Evolutionary conservation across 1,140 invertebrate genomes (phyloP), one percentile per base, ranked within the genome.

Genomic region (Vanessa tameamea): DNA sequence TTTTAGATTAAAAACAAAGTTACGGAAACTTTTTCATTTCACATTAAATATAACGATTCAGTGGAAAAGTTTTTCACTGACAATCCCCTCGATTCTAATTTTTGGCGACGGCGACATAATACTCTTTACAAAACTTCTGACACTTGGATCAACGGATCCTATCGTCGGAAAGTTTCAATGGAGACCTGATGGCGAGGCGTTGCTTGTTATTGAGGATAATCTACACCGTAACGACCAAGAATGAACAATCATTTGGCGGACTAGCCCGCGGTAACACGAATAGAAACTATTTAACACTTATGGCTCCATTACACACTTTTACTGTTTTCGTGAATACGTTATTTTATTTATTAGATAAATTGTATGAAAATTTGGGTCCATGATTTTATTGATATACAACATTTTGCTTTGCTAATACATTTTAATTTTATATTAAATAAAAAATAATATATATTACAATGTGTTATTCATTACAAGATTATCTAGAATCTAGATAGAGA

Each of bases 41-140:
- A 26, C 67, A 59, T 69, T 69, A 69, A 69, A 69, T 59, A 57
- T 69, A 59, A 69, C 67, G 67, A 53, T 59, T 57, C 53, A 61
- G 67, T 47, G 57, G 47, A 14, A 69, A 69, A 57, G 2, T 59
- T 59, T 69, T 51, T 23, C 20, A 26, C 53, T 48, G 55, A 69
- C 67, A 55, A 53, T 55, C 31, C 37, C 53, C 67, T 57, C 67
- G 47, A 59, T 69, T 69, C 53, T 69, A 69, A 69, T 69, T 69
- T 69, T 47, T 69, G 55, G 23, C 51, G 64, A 68, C 50, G 43
- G 67, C 53, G 67, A 69, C 55, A 69, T 69, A 57, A 61, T 61
- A 61, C 67, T 47, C 43, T 57, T 69, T 23, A 43, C 53, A 15
- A 69, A 69, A 47, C 43, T 69, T 57, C 12, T 59, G 67, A 69